Evolutionary conservation across 1,140 invertebrate genomes (phyloP), one percentile per base, ranked within the genome.

Genomic region (Thrips palmi): DNA sequence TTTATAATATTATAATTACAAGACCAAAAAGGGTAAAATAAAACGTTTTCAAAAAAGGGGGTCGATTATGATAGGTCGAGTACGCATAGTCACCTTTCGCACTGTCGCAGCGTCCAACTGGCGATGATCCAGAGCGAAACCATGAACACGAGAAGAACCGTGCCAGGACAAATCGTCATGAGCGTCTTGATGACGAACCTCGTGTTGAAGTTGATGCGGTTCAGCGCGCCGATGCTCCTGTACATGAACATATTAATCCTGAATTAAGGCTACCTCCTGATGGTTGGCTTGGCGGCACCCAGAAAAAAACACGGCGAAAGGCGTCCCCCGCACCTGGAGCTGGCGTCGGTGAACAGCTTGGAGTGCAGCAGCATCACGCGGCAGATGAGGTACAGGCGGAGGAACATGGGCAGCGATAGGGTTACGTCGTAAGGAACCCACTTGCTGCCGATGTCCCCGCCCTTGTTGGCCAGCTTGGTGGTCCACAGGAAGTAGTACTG

Each of bases 131-230:
- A 98, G 32, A 98, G 65, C 0, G 93, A 97, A 38, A 98, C 84
- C 83, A 97, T 97, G 64, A 97, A 96, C 38, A 97, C 91, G 44
- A 96, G 68, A 47, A 98, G 70, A 40, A 98, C 91, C 32, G 92
- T 97, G 47, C 93, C 96, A 18, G 96, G 96, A 63, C 92, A 98
- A 55, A 98, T 96, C 53, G 93, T 98, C 94, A 98, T 98, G 47
- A 98, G 65, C 32, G 94, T 98, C 67, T 99, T 99, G 52, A 99
- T 71, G 52, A 99, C 93, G 66, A 99, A 99, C 54, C 78, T 73
- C 52, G 94, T 97, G 65, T 98, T 97, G 71, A 98, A 98, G 67
- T 97, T 97, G 62, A 99, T 97, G 54, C 93, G 77, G 73, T 99
- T 98, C 52, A 99, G 73, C 52, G 94, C 94, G 53, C 92, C 92